Base-by-base conservation (phyloP, 2,888 invertebrate genomes). In the Caenorhabditis sp. region DNA sequence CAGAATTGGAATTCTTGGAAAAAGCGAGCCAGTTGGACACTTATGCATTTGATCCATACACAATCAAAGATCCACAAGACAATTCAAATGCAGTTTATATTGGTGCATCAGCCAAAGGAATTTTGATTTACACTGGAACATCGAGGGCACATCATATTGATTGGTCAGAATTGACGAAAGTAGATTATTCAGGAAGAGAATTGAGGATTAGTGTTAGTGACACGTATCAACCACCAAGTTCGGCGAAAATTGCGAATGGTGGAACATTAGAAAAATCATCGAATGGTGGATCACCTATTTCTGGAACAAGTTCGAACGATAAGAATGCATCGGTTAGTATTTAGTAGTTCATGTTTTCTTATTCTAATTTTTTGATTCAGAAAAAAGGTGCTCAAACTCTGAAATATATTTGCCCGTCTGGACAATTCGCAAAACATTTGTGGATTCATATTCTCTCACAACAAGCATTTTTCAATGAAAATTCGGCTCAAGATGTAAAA, bases 401-500 rank as follows among this genome's bases (percentile, higher is more conserved):
- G 76, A 96, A 97, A 20, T 97, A 95, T 90, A 95, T 95, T 89
- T 97, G 97, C 90, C 93, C 94, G 65, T 93, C 93, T 81, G 93
- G 94, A 58, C 92, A 94, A 54, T 93, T 95, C 63, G 96, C 96
- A 88, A 93, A 95, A 81, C 95, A 97, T 90, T 93, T 97, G 76
- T 97, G 97, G 97, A 92, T 94, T 88, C 95, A 95, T 90, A 95
- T 96, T 59, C 94, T 97, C 81, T 96, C 97, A 88, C 97, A 97
- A 90, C 94, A 96, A 92, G 91, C 96, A 81, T 97, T 97, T 90
- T 97, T 95, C 90, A 97, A 96, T 58, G 83, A 77, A 62, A 59
- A 75, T 20, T 65, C 62, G 8, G 83, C 83, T 21, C 62, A 63
- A 7, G 63, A 70, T 17, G 80, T 86, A 65, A 84, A 84, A 69